phyloP scores from a whole-genome alignment of 2,797 vertebrate species.

The Poeciliopsis presidionis region DNA sequence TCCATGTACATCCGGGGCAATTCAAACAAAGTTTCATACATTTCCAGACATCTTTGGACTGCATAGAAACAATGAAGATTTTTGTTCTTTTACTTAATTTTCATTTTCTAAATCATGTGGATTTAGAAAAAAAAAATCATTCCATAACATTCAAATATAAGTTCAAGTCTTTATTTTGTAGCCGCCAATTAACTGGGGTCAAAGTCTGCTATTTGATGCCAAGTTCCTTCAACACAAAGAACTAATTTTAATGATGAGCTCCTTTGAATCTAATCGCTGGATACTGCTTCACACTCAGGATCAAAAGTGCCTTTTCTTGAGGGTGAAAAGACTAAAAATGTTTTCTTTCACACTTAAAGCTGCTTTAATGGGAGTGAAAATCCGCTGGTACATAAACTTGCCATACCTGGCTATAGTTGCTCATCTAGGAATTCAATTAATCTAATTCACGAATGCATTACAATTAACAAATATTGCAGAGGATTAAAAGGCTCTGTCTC shows the following conservation, averaged over 20 bases:
- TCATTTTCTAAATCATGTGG: background rate
- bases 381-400: background rate
- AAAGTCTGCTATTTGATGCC: background rate
- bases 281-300: background rate
- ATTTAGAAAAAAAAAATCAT: background rate
- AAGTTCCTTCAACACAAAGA: constrained; percentile 1
- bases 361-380: background rate
- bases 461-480: constrained; percentile 25
- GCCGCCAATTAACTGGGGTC: background rate
- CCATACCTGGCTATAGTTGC: background rate
- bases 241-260: constrained; percentile 6
- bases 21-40: background rate
- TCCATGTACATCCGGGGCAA: background rate
- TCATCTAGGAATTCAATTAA: background rate
- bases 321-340: background rate
- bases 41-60: background rate
- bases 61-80: background rate
- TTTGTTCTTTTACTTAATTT: background rate
- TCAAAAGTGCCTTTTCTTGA: background rate
- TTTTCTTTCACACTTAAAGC: background rate
- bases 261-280: background rate
- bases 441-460: background rate
- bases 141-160: background rate
- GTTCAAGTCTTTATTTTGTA: background rate
- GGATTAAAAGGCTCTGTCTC: background rate